Percentiles rank a stretch among this genome's conserved stretches.
Conservation (phyloP, 2,888 invertebrate species). For the Sussaba pulchella region DNA sequence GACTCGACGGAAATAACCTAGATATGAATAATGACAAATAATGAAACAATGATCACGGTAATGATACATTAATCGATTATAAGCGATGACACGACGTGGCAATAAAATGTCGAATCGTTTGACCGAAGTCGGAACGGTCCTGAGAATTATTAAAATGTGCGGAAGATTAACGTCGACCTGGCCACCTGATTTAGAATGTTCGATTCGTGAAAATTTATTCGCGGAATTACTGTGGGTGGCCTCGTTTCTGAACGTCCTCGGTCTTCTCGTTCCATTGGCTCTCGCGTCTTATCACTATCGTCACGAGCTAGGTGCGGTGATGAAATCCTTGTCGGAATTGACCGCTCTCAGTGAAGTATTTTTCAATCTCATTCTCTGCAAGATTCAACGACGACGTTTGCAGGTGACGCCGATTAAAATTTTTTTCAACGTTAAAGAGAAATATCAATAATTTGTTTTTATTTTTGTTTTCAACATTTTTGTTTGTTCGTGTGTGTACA, state of each 20-base stretch:
- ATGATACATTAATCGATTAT: too few relatives aligned
- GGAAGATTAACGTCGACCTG: constrained; percentile 73
- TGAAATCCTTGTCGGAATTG: constrained; percentile 75
- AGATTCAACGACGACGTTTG: constrained; percentile 67
- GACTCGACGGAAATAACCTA: too few relatives aligned
- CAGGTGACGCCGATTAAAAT: too few relatives aligned
- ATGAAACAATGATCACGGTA: too few relatives aligned
- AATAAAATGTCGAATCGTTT: constrained; percentile 13
- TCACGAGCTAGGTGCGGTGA: constrained; percentile 66
- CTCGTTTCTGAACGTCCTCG: constrained; percentile 66
- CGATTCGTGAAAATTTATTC: constrained; percentile 48
- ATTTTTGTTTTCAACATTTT: not conserved
- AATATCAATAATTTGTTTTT: too few relatives aligned
- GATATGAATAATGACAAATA: too few relatives aligned
- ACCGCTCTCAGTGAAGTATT: constrained; percentile 72
- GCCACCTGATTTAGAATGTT: constrained; percentile 67
- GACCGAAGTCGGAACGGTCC: constrained; percentile 35
- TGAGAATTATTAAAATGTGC: constrained; percentile 59
- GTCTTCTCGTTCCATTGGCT: constrained; percentile 70
- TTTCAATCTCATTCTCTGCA: constrained; percentile 74
- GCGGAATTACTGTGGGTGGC: constrained; percentile 71
- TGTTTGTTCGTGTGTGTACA: too few relatives aligned
- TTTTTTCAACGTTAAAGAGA: too few relatives aligned
- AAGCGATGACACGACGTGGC: too few relatives aligned
- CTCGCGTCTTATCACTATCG: constrained; percentile 71